Evolutionary conservation across 2,113 vertebrate species (phyloP).

Genomic region (Miniopterus natalensis): DNA sequence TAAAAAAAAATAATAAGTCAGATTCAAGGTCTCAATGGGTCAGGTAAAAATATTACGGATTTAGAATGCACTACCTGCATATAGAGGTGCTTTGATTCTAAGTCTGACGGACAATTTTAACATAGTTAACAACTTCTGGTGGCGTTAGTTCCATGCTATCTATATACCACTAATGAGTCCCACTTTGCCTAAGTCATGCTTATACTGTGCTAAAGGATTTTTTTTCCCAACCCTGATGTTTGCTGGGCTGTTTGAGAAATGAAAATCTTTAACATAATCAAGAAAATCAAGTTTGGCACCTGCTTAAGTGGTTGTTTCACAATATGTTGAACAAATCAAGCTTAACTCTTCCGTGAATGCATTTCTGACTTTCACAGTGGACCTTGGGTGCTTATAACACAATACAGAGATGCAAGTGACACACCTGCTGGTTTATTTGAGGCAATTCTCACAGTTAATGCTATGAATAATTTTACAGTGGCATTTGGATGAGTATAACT

Average conservation of each 20-base stretch:
- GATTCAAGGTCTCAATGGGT: neutral
- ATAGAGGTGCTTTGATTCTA: neutral
- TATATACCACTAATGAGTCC: neutral
- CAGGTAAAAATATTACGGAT: neutral
- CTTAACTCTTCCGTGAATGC: neutral
- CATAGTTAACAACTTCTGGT: neutral
- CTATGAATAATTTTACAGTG: neutral
- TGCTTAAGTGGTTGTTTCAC: neutral
- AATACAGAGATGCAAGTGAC: neutral
- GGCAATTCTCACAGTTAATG: neutral
- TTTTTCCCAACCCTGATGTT: neutral
- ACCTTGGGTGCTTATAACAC: neutral
- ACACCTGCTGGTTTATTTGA: neutral
- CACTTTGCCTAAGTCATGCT: constrained; percentile 21
- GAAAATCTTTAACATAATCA: constrained; percentile 50
- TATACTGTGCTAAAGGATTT: neutral
- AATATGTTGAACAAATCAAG: neutral
- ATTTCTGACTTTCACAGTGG: neutral
- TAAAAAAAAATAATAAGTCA: neutral
- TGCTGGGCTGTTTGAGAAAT: constrained; percentile 40
- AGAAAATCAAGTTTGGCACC: constrained; percentile 38
- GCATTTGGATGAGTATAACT: neutral
- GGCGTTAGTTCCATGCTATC: neutral
- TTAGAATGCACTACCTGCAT: neutral
- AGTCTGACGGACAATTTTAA: neutral